Base-by-base conservation (phyloP, 2,888 invertebrate genomes). In the Ryuthela nishihirai region DNA sequence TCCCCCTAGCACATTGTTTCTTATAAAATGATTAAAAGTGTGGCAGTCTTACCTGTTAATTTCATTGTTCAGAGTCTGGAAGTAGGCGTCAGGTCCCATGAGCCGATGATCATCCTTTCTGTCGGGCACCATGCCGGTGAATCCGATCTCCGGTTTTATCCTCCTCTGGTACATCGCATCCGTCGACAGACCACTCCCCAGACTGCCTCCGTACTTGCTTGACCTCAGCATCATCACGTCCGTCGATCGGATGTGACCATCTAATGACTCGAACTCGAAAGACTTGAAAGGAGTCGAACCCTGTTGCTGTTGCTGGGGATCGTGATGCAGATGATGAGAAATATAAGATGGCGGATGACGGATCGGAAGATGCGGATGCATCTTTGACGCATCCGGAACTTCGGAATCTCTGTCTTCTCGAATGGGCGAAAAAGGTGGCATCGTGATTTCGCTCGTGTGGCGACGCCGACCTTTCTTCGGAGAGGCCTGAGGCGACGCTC, bases 401-500 rank as follows among this genome's bases (percentile, higher is more conserved):
- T 54, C 47, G 24, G 43, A 39, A 18, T 44, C 75, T 65, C 73
- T 73, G 65, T 76, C 77, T 66, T 79, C 78, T 66, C 77, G 77
- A 38, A 78, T 77, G n/a, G 78, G 77, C 39, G 78, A 77, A 69
- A 78, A 78, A 56, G 77, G 77, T 52, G 78, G 75, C 55, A 79
- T 73, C 72, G 77, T 77, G 24, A 79, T 79, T 70, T 79, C 79
- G 24, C 79, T 79, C 43, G 78, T 74, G 67, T 79, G 79, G 25
- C 79, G 73, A 55, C 77, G 76, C 49, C 77, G 62, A 20, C 70
- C 69, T 34, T 73, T 67, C 26, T 73, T 64, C 6, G 72, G 71
- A 12, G 70, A 69, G 36, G 71, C 70, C 62, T 73, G 73, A 17
- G 73, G 72, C 12, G 73, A 72, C 35, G 72, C 70, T 49, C 72